Base-by-base conservation (phyloP, 37 sponge, comb jelly and placozoan genomes). In the Agelas oroides region DNA sequence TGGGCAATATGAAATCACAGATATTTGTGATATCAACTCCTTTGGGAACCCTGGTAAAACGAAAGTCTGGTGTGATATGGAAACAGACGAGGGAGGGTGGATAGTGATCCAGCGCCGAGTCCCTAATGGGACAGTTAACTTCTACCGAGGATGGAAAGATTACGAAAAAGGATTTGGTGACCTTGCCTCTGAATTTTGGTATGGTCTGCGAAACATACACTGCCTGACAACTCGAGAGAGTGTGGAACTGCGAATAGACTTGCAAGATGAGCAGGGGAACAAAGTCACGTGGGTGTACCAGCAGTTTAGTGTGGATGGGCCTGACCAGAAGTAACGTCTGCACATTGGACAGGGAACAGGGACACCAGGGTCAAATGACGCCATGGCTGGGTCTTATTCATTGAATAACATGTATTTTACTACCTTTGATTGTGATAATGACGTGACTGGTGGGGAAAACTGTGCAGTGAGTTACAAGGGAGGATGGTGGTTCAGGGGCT, bases 131-230 rank as follows among this genome's bases (percentile, higher is more conserved):
- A 53, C 81, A 39, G 81, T 80, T 53, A 68, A 80, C 35, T 80
- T 80, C 58, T 54, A 64, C 57, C 53, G 53, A 20, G 19, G 30
- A 39, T 80, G 81, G 81, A 30, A 15, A 13, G 81, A 80, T 21
- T 80, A 80, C 68, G 70, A 56, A 6, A 2, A 67, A 57, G 71
- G 81, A 53, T 69, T 78, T 78, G 79, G 79, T 28, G 66, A 78
- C 66, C 41, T 78, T 0, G 35, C 32, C 14, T 32, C 36, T 34
- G 81, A 80, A 38, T 69, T 69, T 53, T 80, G 81, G 81, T 80
- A 64, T 39, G 81, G 81, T 68, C 70, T 80, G 0, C 41, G 70
- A 1, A 80, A 80, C 57, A 66, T 80, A n/a, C 81, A 80, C 65
- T 39, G 67, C 52, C 70, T 80, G n/a, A 69, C 81, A 3, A 69